Percentiles rank a stretch among this genome's conserved stretches.
phyloP scores from a whole-genome alignment of 2,888 invertebrate genomes.

The Drosophila peninsularis region DNA sequence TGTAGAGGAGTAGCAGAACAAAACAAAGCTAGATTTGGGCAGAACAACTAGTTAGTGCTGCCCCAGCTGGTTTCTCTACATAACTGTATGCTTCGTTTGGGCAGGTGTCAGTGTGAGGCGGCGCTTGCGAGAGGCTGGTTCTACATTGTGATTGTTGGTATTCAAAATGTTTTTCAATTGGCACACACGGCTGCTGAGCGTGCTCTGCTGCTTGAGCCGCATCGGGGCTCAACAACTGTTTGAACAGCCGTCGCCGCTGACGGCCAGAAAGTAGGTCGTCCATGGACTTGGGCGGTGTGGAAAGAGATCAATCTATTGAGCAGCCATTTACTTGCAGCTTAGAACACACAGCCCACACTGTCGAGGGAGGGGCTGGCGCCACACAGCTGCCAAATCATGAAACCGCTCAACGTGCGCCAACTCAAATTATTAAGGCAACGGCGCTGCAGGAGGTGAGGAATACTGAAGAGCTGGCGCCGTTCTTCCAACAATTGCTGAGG shows the following conservation, averaged over 20 bases:
- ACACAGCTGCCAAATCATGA: slow-evolving; percentile 42
- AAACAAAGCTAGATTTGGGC: slow-evolving; percentile 14
- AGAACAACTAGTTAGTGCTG: slow-evolving; percentile 25
- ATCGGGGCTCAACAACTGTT: slow-evolving; percentile 62
- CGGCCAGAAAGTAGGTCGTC: slow-evolving; percentile 64
- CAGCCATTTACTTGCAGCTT: slow-evolving; percentile 59
- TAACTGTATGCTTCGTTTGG: slow-evolving; percentile 20
- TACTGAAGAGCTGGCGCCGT: slow-evolving; percentile 58
- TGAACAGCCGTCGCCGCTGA: slow-evolving; percentile 52
- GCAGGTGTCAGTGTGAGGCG: slow-evolving; percentile 46
- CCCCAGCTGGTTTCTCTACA: slow-evolving; percentile 27
- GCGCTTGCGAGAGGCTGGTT: slow-evolving; percentile 40
- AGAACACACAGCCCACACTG: slow-evolving; percentile 37
- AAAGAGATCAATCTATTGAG: slow-evolving; percentile 64
- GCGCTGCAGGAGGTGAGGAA: slow-evolving; percentile 55
- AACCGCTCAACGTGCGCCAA: slow-evolving; percentile 43
- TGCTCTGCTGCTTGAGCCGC: slow-evolving; percentile 25
- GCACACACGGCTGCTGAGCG: slow-evolving; percentile 38
- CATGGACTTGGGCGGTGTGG: slow-evolving; percentile 10
- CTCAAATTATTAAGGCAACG: slow-evolving; percentile 55
- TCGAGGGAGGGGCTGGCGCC: slow-evolving; percentile 21
- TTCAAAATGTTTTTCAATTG: slow-evolving; percentile 52
- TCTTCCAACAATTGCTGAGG: slow-evolving; percentile 63
- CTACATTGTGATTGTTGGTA: slow-evolving; percentile 1
- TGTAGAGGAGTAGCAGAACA: neutral